These are phyloP conservation scores for Prionailurus bengalensis DNA, from an alignment of 2,113 vertebrate genomes.

Conservation along the genomic window DNA sequence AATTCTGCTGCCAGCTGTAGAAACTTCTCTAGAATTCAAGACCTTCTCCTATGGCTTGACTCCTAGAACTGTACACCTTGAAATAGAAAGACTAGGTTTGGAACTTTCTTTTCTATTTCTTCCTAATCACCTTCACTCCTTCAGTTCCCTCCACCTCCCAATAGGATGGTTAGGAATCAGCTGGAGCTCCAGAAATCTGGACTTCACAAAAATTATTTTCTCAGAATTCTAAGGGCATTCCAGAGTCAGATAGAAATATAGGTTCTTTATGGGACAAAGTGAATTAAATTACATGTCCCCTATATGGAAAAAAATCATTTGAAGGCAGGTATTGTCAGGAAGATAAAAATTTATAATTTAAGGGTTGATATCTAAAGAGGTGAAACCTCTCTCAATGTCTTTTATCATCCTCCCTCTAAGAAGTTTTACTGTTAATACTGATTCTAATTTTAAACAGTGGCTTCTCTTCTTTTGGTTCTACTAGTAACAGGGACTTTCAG, in stretches of 20 bases:
- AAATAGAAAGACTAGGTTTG: not conserved
- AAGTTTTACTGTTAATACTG: not conserved
- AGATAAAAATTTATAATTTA: not conserved
- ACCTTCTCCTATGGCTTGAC: not conserved
- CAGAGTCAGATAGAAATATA: not conserved
- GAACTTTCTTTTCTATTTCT: not conserved
- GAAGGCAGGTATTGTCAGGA: not conserved
- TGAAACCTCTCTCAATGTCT: not conserved
- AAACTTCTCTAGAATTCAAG: not conserved
- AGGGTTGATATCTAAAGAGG: not conserved
- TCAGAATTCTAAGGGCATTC: not conserved
- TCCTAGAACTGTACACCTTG: not conserved
- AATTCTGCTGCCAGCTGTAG: not conserved
- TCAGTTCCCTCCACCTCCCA: not conserved
- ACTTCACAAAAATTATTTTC: not conserved
- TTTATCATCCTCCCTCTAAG: not conserved
- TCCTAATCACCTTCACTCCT: not conserved
- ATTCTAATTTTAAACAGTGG: not conserved
- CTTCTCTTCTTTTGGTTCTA: not conserved
- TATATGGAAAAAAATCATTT: not conserved
- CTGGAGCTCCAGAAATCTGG: not conserved
- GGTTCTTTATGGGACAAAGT: not conserved
- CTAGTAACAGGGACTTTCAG: not conserved
- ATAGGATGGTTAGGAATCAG: not conserved
- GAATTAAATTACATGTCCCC: not conserved